A percentile compares a stretch with the other conserved stretches of the same genome.
These are phyloP conservation scores for Varanus salvator DNA, from an alignment of 2,113 vertebrate genomes.

Conservation along the genomic window DNA sequence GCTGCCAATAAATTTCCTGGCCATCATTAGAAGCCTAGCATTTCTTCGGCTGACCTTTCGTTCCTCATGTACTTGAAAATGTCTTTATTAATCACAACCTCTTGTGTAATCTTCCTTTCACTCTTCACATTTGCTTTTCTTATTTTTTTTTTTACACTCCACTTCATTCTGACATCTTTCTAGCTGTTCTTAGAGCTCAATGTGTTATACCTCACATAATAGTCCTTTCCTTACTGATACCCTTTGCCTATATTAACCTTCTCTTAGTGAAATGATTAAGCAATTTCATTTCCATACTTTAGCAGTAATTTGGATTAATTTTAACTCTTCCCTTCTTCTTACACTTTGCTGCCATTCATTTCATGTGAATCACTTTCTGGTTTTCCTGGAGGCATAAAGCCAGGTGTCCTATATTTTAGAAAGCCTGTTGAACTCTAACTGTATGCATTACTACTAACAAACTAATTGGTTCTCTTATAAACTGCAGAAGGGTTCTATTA, in stretches of 20 bases:
- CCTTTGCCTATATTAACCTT: neutral
- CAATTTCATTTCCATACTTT: neutral
- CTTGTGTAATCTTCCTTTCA: conserved; percentile 28
- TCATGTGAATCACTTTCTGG: neutral
- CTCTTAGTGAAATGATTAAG: neutral
- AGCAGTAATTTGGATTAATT: neutral
- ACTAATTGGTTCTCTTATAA: neutral
- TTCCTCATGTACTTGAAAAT: conserved; percentile 32
- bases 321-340: neutral
- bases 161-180: conserved; percentile 16
- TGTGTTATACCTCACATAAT: neutral
- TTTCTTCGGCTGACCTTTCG: conserved; percentile 40
- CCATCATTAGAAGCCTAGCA: neutral
- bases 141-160: conserved; percentile 34
- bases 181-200: neutral
- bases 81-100: conserved; percentile 33
- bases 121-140: conserved; percentile 18
- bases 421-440: neutral
- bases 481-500: neutral
- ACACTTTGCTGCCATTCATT: neutral
- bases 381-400: neutral
- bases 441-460: neutral
- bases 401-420: neutral
- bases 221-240: neutral
- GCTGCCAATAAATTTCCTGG: conserved; percentile 30